phyloP scores from a whole-genome alignment of 2,797 vertebrate genomes.

The Pteropus rufus region DNA sequence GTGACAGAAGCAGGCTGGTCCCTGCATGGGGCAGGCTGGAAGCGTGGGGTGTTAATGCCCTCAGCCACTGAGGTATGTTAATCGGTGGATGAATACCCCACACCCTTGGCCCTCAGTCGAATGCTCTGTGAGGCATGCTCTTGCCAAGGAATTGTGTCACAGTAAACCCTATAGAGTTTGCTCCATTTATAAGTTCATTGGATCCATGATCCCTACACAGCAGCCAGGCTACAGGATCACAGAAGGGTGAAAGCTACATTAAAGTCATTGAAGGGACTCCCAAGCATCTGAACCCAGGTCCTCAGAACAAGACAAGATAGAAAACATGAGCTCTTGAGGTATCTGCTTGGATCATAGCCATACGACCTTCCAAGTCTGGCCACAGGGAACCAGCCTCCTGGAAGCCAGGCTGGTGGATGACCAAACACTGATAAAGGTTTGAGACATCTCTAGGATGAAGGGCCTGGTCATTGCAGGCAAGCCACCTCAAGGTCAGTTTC shows the following conservation, averaged over 20 bases:
- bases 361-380: neutral
- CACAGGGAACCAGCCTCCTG: neutral
- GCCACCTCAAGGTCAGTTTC: neutral
- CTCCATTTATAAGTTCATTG: neutral
- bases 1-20: neutral
- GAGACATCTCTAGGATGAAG: neutral
- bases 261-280: neutral
- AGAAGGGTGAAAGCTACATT: neutral
- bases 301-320: neutral
- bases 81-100: neutral
- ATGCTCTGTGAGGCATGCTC: neutral
- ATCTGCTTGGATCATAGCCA: neutral
- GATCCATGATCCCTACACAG: neutral
- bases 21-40: neutral
- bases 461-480: neutral
- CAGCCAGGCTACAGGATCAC: neutral
- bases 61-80: neutral
- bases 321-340: neutral
- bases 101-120: neutral
- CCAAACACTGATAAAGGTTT: neutral
- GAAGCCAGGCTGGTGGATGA: neutral
- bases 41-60: neutral
- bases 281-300: neutral
- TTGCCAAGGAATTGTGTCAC: neutral
- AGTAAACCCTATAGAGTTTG: neutral